phyloP scores from a whole-genome alignment of 2,113 vertebrate species.

The Hystrix cristata region DNA sequence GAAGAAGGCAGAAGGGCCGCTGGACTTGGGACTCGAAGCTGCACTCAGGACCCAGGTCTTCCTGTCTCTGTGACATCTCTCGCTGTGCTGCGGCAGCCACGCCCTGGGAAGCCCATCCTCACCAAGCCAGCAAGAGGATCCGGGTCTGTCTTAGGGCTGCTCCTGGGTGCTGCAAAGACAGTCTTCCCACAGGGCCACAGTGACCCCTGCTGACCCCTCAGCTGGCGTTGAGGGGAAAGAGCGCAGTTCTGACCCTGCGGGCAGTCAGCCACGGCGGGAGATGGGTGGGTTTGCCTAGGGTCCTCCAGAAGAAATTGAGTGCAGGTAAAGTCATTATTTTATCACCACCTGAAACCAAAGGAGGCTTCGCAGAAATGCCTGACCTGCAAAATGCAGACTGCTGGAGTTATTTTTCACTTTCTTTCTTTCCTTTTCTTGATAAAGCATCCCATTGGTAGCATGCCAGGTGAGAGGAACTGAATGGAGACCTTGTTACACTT shows the following conservation, averaged over 20 bases:
- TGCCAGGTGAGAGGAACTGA: neutral
- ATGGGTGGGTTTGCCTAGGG: constrained; percentile 72
- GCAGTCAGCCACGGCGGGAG: constrained; percentile 9
- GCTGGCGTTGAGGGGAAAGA: constrained; percentile 70
- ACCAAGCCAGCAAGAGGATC: neutral
- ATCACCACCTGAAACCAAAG: constrained; percentile 70
- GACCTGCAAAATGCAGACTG: constrained; percentile 36
- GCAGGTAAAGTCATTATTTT: constrained; percentile 71
- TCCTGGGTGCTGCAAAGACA: neutral
- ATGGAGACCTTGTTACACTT: neutral
- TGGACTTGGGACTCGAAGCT: rapidly evolving
- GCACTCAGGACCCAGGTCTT: too few species aligned
- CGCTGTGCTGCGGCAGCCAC: neutral
- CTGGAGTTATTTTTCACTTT: neutral
- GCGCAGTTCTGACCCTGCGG: neutral
- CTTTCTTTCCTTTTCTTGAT: neutral
- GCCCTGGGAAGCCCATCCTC: neutral
- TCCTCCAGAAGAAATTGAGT: constrained; percentile 59
- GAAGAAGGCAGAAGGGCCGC: neutral
- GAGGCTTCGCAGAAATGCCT: constrained; percentile 51
- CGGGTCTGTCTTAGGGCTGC: neutral
- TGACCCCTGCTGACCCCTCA: constrained; percentile 83
- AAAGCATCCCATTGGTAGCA: neutral
- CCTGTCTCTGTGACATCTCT: too few species aligned
- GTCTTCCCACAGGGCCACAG: constrained; percentile 79